These are phyloP conservation scores for Cyclura pinguis DNA, from an alignment of 2,797 vertebrate genomes.

Conservation along the genomic window DNA sequence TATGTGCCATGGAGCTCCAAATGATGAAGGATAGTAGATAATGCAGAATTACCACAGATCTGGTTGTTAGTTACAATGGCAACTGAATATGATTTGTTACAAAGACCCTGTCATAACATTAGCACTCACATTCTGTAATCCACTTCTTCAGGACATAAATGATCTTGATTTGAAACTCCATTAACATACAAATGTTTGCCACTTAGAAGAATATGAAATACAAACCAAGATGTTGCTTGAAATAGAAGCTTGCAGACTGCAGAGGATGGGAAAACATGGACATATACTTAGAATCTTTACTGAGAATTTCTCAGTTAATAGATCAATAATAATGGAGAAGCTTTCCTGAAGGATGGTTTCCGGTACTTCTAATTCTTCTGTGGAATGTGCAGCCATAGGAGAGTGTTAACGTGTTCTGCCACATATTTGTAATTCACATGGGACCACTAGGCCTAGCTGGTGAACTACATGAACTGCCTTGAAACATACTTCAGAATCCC, in stretches of 20 bases:
- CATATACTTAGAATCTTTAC: neutral
- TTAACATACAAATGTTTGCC: neutral
- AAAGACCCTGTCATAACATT: neutral
- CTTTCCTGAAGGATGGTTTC: neutral
- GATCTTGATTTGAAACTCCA: neutral
- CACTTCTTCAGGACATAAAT: neutral
- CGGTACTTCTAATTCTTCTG: neutral
- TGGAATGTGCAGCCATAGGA: neutral
- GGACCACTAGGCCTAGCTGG: neutral
- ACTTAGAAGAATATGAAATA: neutral
- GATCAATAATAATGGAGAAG: neutral
- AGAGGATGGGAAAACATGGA: neutral
- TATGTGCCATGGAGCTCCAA: neutral
- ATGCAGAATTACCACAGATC: neutral
- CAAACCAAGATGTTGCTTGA: neutral
- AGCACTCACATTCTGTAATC: neutral
- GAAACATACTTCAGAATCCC: neutral
- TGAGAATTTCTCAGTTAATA: neutral
- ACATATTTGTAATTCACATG: neutral
- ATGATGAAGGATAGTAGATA: constrained; percentile 12
- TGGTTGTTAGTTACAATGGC: neutral
- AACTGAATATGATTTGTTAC: neutral
- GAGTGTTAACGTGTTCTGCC: neutral
- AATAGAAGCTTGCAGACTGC: neutral
- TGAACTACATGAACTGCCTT: neutral